Evolutionary conservation across 2,113 vertebrate species (phyloP), one percentile per base, ranked within the genome.

Genomic region (Chloropsis cyanopogon): DNA sequence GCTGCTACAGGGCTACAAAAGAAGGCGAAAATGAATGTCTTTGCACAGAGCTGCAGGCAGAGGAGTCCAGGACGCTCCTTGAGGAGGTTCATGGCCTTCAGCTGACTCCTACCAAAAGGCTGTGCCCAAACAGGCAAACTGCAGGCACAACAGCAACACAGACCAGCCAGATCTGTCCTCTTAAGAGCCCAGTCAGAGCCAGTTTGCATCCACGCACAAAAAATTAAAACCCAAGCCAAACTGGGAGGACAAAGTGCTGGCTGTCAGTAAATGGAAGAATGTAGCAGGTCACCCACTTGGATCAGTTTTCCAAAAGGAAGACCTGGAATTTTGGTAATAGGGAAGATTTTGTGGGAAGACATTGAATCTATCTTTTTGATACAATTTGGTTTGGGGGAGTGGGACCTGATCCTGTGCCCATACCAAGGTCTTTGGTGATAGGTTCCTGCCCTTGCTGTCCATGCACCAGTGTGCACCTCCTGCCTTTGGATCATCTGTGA

Each of bases 401-500:
- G 17, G 19, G 64, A 61, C 20, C 20, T 29, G 54, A 81, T 23
- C 3, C 5, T 81, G 47, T 70, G 26, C 16, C 29, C 53, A 37
- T 6, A 28, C 2, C 0, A 1, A 33, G 16, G 8, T 56, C 7
- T 61, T 44, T 23, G 15, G 1, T 35, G 39, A 10, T 18, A 19
- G 56, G 14, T 9, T 84, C 56, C 78, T 63, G 24, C 5, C 29
- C 9, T 86, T n/a, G 12, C 41, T 60, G 15, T 11, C 20, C 19
- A 11, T 14, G 12, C 26, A 44, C 2, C 4, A 1, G 13, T 6
- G 33, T 29, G 11, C 9, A 26, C 6, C 35, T 33, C 18, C 57
- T 63, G 25, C 24, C 14, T 76, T 72, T 50, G 39, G 37, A 94
- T 52, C 6, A 77, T 14, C 39, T 70, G 22, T 72, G 68, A 20